A percentile compares a stretch with the other conserved stretches of the same genome.
Conservation (phyloP, 35 echinoderm and acorn worm species). For the Chiridota heheva region DNA sequence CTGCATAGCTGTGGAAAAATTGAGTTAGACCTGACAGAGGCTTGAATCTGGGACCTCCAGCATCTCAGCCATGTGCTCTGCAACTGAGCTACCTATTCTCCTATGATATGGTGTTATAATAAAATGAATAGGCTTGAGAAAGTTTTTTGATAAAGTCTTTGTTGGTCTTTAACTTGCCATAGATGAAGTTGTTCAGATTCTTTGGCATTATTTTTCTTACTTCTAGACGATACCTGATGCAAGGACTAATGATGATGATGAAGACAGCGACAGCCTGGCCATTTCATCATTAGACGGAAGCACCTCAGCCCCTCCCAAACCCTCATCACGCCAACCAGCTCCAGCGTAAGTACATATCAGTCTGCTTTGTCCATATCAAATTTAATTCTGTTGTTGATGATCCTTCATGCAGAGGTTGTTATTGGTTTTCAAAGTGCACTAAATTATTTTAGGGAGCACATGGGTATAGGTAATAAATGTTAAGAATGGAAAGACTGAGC, state of each 20-base stretch:
- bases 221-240: conserved; percentile 85
- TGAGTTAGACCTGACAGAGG: no score
- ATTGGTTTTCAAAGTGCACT: not conserved
- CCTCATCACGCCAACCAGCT: conserved; percentile 16
- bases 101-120: not conserved
- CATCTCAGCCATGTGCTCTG: not conserved
- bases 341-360: not conserved
- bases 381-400: no score
- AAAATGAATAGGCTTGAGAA: not conserved
- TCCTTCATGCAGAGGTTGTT: no score
- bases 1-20: no score
- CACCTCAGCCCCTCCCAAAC: conserved; percentile 44
- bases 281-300: conserved; percentile 86
- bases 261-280: conserved; percentile 70
- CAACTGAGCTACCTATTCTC: not conserved
- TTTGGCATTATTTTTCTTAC: not conserved
- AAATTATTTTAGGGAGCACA: not conserved
- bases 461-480: not conserved
- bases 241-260: conserved; percentile 57
- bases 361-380: not conserved
- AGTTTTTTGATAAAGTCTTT: no score
- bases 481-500: not conserved
- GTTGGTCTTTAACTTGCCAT: not conserved
- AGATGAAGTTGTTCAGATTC: not conserved
- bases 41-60: not conserved